Base-by-base conservation (phyloP, 2,113 vertebrate species). In the Anolis sagrei region DNA sequence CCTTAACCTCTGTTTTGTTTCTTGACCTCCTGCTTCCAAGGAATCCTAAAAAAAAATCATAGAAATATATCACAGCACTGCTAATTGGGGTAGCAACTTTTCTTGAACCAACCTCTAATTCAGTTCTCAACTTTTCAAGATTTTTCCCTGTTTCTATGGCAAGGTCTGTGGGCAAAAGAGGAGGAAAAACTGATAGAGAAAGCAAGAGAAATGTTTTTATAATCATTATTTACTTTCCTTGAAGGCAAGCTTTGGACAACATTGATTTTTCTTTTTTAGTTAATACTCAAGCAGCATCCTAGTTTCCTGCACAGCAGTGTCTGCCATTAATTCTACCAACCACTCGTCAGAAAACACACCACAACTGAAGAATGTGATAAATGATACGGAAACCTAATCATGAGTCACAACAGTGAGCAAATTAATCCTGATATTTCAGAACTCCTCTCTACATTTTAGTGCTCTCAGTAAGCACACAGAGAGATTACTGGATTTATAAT, bases 161-260 rank as follows among this genome's bases (percentile, higher is more conserved):
- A 73, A 49, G 66, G 23, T 83, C 78, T 82, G 39, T 78, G 88
- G 51, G 82, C 48, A 66, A 23, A 51, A 68, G 68, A 83, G 79
- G 79, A 79, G 58, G 79, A 90, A 88, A 87, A 85, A 11, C 19
- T 48, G 34, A 44, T 73, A n/a, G 19, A 29, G 16, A 61, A 86
- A 91, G 82, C 68, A 75, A 89, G 87, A 62, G 61, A 85, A 78
- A 44, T 0, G 0, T 86, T 85, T 92, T 94, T 95, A 75, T 87
- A 93, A 95, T 89, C 23, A 68, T 72, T 85, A 81, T 16, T 94
- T 93, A 84, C 84, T 84, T 92, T 88, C 89, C 93, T 95, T 89
- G 88, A 93, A 94, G 91, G 92, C 89, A 92, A 87, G 90, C 92
- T 95, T 93, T 95, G 92, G 89, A 87, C 88, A 89, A 83, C 82